phyloP scores from a whole-genome alignment of 2,797 vertebrate species.

The Astyanax mexicanus region DNA sequence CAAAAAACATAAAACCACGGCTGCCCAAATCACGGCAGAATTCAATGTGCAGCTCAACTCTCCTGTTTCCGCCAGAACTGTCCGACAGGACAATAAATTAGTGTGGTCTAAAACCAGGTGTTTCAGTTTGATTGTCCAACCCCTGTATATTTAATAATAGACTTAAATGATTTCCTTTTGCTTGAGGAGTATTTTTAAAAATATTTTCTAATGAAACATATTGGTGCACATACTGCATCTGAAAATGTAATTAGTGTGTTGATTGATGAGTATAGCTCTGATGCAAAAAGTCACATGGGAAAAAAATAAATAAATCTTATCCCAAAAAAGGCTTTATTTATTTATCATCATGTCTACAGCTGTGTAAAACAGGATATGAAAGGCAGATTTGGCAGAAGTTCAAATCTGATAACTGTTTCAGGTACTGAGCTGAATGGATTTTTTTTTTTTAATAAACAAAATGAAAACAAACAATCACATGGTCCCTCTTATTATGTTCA shows the following conservation, averaged over 20 bases:
- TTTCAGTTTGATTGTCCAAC: no score
- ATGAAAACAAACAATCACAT: not conserved
- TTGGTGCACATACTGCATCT: no score
- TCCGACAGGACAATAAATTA: no score
- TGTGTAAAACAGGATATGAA: not conserved
- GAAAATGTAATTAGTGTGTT: no score
- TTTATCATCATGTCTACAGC: constrained; percentile 1
- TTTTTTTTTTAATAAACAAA: not conserved
- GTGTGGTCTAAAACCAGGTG: no score
- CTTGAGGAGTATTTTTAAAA: not conserved
- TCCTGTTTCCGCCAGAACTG: no score
- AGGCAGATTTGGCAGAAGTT: constrained; percentile 25
- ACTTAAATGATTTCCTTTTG: constrained; percentile 4
- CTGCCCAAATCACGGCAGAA: no score
- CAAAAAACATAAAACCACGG: no score
- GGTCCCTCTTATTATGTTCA: not conserved
- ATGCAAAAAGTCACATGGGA: not conserved
- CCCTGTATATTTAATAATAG: not conserved
- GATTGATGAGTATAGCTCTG: no score
- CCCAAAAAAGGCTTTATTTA: constrained; percentile 10
- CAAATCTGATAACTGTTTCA: constrained; percentile 16
- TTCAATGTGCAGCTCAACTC: no score
- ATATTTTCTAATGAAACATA: no score
- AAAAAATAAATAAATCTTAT: not conserved
- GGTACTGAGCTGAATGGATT: constrained; percentile 8